Evolutionary conservation across 2,888 invertebrate genomes (phyloP).

Genomic region (Liodrosophila aerea): DNA sequence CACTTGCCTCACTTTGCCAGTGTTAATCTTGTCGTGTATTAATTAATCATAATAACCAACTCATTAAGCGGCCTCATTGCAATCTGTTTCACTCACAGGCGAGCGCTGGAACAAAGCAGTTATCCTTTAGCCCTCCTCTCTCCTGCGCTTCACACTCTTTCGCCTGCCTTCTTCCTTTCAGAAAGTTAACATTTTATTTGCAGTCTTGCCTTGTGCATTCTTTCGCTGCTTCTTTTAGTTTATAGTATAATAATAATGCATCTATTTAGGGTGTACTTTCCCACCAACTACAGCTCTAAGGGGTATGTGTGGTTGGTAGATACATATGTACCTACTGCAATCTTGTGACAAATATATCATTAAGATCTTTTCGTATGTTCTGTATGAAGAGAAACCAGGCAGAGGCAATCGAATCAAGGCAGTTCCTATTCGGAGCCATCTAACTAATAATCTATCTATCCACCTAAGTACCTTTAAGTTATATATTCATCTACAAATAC

Average conservation of each 20-base stretch:
- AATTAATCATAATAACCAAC: constrained; percentile 58
- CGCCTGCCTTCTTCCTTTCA: not conserved
- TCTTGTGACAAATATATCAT: no score
- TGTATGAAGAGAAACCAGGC: no score
- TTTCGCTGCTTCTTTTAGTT: constrained; percentile 41
- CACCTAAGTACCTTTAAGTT: no score
- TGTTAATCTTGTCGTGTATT: not conserved
- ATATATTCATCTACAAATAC: no score
- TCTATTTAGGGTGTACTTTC: no score
- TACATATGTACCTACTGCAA: no score
- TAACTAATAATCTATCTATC: no score
- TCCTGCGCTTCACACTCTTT: not conserved
- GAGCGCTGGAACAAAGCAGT: not conserved
- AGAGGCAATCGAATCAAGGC: no score
- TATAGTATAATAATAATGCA: constrained; percentile 9
- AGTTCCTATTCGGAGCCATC: no score
- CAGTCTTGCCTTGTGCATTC: constrained; percentile 35
- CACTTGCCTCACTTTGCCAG: not conserved
- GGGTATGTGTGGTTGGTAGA: no score
- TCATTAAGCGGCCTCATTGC: constrained; percentile 56
- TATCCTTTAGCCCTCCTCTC: not conserved
- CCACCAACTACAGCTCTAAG: no score
- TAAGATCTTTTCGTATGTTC: no score
- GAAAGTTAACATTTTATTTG: constrained; percentile 43
- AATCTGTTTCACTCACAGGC: constrained; percentile 37